These are phyloP conservation scores for Pandemis corylana DNA, from an alignment of 2,888 invertebrate genomes.

Conservation along the genomic window DNA sequence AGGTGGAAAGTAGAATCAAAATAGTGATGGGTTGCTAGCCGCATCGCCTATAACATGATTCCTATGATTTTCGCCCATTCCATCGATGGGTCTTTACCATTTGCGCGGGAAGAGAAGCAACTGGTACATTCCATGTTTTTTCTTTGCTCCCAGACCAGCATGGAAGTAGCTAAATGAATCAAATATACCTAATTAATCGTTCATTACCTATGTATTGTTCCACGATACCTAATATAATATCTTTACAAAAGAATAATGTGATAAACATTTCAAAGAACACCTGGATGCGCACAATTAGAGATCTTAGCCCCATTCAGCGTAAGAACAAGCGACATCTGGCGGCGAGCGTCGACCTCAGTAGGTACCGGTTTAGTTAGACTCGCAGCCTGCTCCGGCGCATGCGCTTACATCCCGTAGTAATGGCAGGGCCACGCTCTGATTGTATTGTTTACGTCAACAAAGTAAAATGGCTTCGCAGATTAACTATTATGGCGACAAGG, in stretches of 20 bases:
- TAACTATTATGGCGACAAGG: background rate
- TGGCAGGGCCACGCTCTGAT: slow-evolving; percentile 52
- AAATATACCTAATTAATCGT: background rate
- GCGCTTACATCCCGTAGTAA: slow-evolving; percentile 45
- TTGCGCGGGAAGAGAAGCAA: too few relatives aligned
- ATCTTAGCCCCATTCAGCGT: slow-evolving; percentile 48
- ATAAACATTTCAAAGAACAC: slow-evolving; percentile 25
- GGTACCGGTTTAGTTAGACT: slow-evolving; percentile 55
- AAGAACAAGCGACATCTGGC: slow-evolving; percentile 61
- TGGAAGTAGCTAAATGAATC: background rate
- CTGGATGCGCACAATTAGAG: slow-evolving; percentile 36
- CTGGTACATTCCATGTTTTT: too few relatives aligned
- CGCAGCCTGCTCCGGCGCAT: slow-evolving; percentile 54
- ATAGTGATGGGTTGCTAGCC: too few relatives aligned
- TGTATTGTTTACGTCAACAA: slow-evolving; percentile 59
- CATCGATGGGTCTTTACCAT: too few relatives aligned
- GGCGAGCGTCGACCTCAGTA: slow-evolving; percentile 66
- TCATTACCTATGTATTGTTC: background rate
- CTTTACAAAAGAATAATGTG: slow-evolving; percentile 11
- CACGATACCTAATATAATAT: slow-evolving; percentile 15
- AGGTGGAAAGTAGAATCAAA: too few relatives aligned
- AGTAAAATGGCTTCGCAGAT: background rate
- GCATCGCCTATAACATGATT: too few relatives aligned
- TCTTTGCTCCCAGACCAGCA: too few relatives aligned
- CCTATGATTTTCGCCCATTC: too few relatives aligned